A percentile compares a stretch with the other conserved stretches of the same genome.
Evolutionary conservation across 2,888 invertebrate species (phyloP).

Genomic region (Cosmia pyralina): DNA sequence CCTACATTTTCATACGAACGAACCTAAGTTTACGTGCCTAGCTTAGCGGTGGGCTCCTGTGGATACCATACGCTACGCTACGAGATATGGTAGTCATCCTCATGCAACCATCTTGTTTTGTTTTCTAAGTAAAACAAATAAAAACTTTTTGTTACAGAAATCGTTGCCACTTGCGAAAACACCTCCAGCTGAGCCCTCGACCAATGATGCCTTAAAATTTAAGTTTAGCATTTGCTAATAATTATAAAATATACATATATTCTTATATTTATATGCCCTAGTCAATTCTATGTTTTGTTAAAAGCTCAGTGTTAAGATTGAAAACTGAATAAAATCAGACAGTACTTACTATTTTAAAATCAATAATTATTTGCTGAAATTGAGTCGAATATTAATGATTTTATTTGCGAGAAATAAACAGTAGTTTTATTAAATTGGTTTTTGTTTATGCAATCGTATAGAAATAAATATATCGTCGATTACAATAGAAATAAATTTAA

Average conservation of each 20-base stretch:
- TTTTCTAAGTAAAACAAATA: background rate
- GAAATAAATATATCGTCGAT: too few relatives aligned
- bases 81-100: too few relatives aligned
- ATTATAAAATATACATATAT: conserved; percentile 30
- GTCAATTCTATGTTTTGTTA: conserved; percentile 51
- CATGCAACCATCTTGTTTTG: background rate
- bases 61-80: too few relatives aligned
- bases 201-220: conserved; percentile 21
- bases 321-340: conserved; percentile 15
- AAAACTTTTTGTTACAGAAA: conserved; percentile 78
- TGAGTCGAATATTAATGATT: conserved; percentile 16
- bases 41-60: background rate
- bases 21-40: background rate
- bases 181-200: conserved; percentile 64
- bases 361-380: conserved; percentile 3
- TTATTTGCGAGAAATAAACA: conserved; percentile 48
- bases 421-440: conserved; percentile 4
- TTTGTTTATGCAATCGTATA: background rate
- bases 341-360: conserved; percentile 44
- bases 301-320: conserved; percentile 19
- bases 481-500: too few relatives aligned
- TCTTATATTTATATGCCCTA: conserved; percentile 57
- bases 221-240: conserved; percentile 16
- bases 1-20: background rate
- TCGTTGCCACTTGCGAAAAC: conserved; percentile 77